Base-by-base conservation (phyloP, 2,797 vertebrate genomes). In the Cyprinodon diabolis region DNA sequence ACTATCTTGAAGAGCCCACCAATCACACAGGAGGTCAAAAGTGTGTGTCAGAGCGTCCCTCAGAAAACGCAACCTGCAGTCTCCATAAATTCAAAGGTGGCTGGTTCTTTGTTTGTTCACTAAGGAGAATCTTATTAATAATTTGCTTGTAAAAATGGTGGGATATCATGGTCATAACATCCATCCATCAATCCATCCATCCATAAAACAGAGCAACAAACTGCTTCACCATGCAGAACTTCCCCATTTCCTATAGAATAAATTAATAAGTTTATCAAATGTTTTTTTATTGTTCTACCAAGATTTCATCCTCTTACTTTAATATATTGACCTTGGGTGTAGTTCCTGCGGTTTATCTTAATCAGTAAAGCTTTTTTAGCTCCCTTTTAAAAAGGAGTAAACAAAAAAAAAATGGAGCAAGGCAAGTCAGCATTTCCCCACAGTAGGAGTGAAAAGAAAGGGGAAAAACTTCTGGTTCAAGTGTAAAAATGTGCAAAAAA, bases 61-160 rank as follows among this genome's bases (percentile, higher is more conserved):
- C 82, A 78, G 6, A 89, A 82, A 77, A 72, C 80, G 3, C 81
- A 84, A 55, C 74, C 90, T 25, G 90, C 89, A 45, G 76, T 93
- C 66, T 90, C 92, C 43, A 82, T 93, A n/a, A 91, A 85, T 84
- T 71, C 93, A 51, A 94, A 91, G 94, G 95, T 95, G 70, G 49
- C 90, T 82, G 52, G 23, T 37, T 57, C 4, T 70, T 51, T 73
- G 12, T 72, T 23, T 73, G 7, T 58, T 40, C 0, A 4, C 25
- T 4, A 40, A 11, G 52, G 21, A 62, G 35, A 40, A 62, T 37
- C 37, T 43, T 62, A 43, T n/a, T 62, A 30, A 30, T 30, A 30
- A 30, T 30, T 30, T 21, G 17, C 37, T 21, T 62, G 17, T 40
- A 40, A 4, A 40, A 62, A 4, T 12, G 19, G 40, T 62, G 11